Evolutionary conservation across 2,888 invertebrate species (phyloP).

Genomic region (Pseudanteris insignis): DNA sequence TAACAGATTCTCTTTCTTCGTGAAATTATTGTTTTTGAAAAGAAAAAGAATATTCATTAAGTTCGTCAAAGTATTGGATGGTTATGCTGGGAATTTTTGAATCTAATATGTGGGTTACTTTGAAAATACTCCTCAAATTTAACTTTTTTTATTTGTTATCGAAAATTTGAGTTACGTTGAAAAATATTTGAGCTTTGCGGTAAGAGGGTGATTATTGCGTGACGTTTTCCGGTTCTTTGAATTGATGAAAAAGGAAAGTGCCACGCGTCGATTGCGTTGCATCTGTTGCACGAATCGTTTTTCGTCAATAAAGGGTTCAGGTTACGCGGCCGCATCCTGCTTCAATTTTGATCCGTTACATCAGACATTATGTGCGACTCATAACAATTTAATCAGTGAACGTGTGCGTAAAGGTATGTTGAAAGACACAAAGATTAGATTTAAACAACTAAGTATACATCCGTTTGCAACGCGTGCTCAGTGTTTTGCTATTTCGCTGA

Average conservation of each 20-base stretch:
- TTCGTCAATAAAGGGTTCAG: conserved; percentile 52
- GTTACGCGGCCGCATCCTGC: conserved; percentile 51
- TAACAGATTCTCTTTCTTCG: too few relatives aligned
- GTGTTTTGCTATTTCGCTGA: neutral
- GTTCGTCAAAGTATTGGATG: too few relatives aligned
- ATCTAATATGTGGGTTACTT: too few relatives aligned
- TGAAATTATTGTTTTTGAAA: too few relatives aligned
- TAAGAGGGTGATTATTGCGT: conserved; percentile 27
- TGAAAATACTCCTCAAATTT: too few relatives aligned
- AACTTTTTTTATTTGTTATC: too few relatives aligned
- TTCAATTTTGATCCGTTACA: conserved; percentile 32
- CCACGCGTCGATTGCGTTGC: conserved; percentile 52
- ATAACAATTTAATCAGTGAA: conserved; percentile 18
- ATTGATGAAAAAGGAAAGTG: conserved; percentile 38
- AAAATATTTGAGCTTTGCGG: neutral
- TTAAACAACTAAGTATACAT: too few relatives aligned
- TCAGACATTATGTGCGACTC: conserved; percentile 27
- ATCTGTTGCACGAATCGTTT: conserved; percentile 57
- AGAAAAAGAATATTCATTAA: too few relatives aligned
- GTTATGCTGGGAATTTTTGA: too few relatives aligned
- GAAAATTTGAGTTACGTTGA: neutral
- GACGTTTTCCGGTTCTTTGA: conserved; percentile 51
- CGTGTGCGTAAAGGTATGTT: conserved; percentile 5
- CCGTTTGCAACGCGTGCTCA: neutral
- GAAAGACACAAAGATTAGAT: too few relatives aligned